Evolutionary conservation across 2,113 vertebrate genomes (phyloP).

Genomic region (Micronycteris hirsuta): DNA sequence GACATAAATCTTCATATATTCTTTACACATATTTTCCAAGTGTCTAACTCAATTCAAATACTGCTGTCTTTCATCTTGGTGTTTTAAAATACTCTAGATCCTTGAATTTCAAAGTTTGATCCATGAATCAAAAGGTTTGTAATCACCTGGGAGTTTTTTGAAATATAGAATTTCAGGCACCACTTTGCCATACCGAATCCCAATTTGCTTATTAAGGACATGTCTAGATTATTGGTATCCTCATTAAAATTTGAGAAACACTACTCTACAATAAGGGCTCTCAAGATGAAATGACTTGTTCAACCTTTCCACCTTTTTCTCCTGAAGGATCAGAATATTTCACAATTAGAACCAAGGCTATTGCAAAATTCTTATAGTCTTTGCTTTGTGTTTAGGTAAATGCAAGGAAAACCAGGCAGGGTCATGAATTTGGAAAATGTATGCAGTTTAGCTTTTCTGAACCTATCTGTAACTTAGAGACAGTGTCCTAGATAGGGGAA

Average conservation of each 20-base stretch:
- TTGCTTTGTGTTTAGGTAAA: background rate
- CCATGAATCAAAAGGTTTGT: background rate
- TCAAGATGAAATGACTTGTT: background rate
- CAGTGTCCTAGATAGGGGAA: constrained; percentile 34
- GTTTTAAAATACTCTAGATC: background rate
- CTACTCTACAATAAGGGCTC: background rate
- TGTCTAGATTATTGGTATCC: background rate
- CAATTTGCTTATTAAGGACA: background rate
- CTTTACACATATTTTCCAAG: background rate
- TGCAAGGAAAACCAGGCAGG: background rate
- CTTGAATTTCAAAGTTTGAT: background rate
- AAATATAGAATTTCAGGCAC: background rate
- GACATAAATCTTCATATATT: background rate
- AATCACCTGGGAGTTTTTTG: background rate
- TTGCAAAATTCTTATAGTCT: background rate
- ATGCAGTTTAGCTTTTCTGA: constrained; percentile 2
- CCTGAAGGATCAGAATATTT: background rate
- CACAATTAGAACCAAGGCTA: background rate
- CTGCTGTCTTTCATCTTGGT: background rate
- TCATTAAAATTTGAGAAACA: background rate
- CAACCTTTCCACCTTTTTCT: background rate
- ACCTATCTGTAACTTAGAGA: constrained; percentile 17
- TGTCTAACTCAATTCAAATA: background rate
- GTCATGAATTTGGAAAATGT: background rate
- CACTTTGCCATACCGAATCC: background rate